Base-by-base conservation (phyloP, 2,113 vertebrate genomes). In the Machaerirhynchus nigripectus region DNA sequence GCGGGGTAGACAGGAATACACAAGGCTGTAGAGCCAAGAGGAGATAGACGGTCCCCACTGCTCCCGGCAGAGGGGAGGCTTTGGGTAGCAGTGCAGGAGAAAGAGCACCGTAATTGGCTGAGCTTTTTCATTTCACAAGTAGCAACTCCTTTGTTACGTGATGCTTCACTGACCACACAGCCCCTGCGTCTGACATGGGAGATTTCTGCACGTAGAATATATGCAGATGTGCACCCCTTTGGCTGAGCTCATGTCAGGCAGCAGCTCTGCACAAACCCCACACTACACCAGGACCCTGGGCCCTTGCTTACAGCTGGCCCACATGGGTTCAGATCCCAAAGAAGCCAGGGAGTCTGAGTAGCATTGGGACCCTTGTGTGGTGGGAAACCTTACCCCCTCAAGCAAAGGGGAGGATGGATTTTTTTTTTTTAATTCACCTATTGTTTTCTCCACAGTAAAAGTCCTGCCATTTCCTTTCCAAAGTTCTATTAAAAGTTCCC, bases 341-440 rank as follows among this genome's bases (percentile, higher is more conserved):
- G 24, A 86, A 90, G 40, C 18, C 22, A 57, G 33, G 12, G 16
- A 70, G 7, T 42, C 19, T 44, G 24, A 57, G 30, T 11, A 59
- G 9, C 14, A 52, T 0, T 80, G 42, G 20, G 87, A 56, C 3
- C 4, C 20, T 8, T 0, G 1, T 3, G 1, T 42, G 19, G 16
- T 30, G 4, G 67, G 33, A 86, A 78, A 47, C 1, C 7, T 7
- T 28, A 10, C 1, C 2, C 0, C 5, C 10, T 65, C 2, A 3
- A 80, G 55, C 3, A 16, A 80, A 74, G 12, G 7, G 24, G 6
- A 53, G 3, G 7, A 53, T 49, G 20, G 63, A 76, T 15, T 28
- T 80, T 80, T 65, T 50, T 47, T 49, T 77, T 30, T 42, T 22
- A 57, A 28, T 83, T 71, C 63, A 61, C 3, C 2, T 50, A 5